A percentile compares a stretch with the other conserved stretches of the same genome.
These are phyloP conservation scores for Cybosia mesomella DNA, from an alignment of 2,888 invertebrate genomes.

Conservation along the genomic window DNA sequence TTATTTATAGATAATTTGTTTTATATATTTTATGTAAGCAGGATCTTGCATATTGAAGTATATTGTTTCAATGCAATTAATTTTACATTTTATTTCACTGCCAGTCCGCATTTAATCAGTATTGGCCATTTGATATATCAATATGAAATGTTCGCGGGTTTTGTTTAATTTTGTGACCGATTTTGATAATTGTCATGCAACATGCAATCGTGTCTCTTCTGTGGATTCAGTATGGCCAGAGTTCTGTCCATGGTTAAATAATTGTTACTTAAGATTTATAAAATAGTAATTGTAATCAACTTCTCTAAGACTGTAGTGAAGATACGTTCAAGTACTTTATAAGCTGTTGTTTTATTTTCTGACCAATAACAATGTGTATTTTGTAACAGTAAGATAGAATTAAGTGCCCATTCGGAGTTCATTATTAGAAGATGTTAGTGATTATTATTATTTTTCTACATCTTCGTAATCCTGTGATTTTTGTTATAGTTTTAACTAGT, in stretches of 20 bases:
- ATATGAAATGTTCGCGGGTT: slow-evolving; percentile 44
- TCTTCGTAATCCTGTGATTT: slow-evolving; percentile 85
- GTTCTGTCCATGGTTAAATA: slow-evolving; percentile 52
- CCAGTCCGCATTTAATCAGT: slow-evolving; percentile 77
- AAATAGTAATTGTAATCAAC: slow-evolving; percentile 54
- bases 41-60: slow-evolving; percentile 71
- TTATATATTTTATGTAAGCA: slow-evolving; percentile 64
- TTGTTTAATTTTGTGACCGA: slow-evolving; percentile 43
- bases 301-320: slow-evolving; percentile 76
- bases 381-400: slow-evolving; percentile 74
- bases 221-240: slow-evolving; percentile 47
- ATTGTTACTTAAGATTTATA: slow-evolving; percentile 54
- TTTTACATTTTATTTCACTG: slow-evolving; percentile 64
- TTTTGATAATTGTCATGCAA: slow-evolving; percentile 37
- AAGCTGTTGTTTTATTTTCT: slow-evolving; percentile 78
- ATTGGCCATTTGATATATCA: slow-evolving; percentile 47
- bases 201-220: slow-evolving; percentile 24
- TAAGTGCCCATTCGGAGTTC: slow-evolving; percentile 76
- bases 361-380: slow-evolving; percentile 80
- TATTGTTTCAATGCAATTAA: slow-evolving; percentile 66
- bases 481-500: slow-evolving; percentile 79
- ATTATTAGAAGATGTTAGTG: slow-evolving; percentile 74
- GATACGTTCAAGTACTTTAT: slow-evolving; percentile 73
- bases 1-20: slow-evolving; percentile 46
- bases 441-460: slow-evolving; percentile 75